Evolutionary conservation across 2,888 invertebrate species (phyloP), one percentile per base, ranked within the genome.

Genomic region (Carpatolechia fugitivella): DNA sequence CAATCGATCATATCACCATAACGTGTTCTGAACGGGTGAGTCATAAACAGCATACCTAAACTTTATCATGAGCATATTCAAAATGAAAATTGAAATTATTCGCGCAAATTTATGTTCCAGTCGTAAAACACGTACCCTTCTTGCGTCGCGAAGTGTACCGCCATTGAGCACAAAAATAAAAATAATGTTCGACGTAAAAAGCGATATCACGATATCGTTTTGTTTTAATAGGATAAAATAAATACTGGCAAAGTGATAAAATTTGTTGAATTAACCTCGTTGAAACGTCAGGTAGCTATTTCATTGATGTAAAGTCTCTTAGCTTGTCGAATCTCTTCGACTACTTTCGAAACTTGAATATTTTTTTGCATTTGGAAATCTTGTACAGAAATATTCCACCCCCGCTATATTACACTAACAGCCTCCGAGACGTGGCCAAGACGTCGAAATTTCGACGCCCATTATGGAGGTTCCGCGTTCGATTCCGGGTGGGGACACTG

Each of bases 31-130:
- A 47, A 35, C 4, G 47, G 14, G 38, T 14, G 38, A 13, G 35
- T 38, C 38, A 38, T 48, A 56, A 56, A 41, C 56, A 41, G 24
- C 29, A 31, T 3, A 24, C 24, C 24, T 24, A 40, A 31, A 41
- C 50, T 20, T 36, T 55, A 38, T 38, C 38, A 38, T 38, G 14
- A 14, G 38, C 3, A 50, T 55, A 57, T 60, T 58, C 60, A 60
- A 58, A 56, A 59, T 44, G 57, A 56, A 57, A 55, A 60, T 65
- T 61, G 56, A 59, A 57, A 63, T 60, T 59, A 62, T 58, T 36
- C 58, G 54, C 56, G 35, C 48, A 56, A 59, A 56, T 61, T 64
- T 57, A 55, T 59, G 57, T 54, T 54, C 33, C 49, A 24, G 24
- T 46, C 54, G 46, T 56, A 46, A 59, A 59, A 56, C 24, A 24